Conservation (phyloP, 2,797 vertebrate genomes). For the Sparus aurata region DNA sequence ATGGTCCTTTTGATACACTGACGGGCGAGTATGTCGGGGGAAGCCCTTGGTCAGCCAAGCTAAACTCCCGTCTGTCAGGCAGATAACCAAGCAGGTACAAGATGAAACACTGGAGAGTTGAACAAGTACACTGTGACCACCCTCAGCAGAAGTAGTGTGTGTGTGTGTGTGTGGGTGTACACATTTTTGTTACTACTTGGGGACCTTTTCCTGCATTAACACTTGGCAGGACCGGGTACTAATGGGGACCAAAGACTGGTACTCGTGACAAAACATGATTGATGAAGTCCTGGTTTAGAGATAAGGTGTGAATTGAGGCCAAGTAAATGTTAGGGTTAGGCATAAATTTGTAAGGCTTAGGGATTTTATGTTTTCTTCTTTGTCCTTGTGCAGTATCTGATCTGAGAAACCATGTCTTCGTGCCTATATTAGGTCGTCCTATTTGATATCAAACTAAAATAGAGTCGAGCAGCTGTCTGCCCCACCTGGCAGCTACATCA, state of each 20-base stretch:
- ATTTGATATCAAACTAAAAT: constrained; percentile 76
- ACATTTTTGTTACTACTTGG: no score
- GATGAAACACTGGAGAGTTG: constrained; percentile 55
- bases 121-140: constrained; percentile 49
- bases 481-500: constrained; percentile 65
- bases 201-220: no score
- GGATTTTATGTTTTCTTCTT: not conserved
- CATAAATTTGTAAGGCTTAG: no score
- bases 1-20: constrained; percentile 34
- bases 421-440: constrained; percentile 66
- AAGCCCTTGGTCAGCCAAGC: constrained; percentile 52
- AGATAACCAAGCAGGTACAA: constrained; percentile 51
- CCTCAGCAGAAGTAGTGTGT: not conserved
- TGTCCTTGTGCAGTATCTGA: constrained; percentile 11
- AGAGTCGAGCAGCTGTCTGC: constrained; percentile 74
- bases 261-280: no score
- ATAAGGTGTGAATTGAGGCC: no score
- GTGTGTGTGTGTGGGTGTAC: constrained; percentile 3
- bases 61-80: constrained; percentile 43
- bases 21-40: constrained; percentile 34
- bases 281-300: not conserved
- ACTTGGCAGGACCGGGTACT: no score
- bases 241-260: no score
- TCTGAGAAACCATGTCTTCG: constrained; percentile 14
- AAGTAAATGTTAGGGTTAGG: no score